A percentile compares a stretch with the other conserved stretches of the same genome.
Conservation (phyloP, 2,888 invertebrate genomes). For the Monoplex corrugatus region DNA sequence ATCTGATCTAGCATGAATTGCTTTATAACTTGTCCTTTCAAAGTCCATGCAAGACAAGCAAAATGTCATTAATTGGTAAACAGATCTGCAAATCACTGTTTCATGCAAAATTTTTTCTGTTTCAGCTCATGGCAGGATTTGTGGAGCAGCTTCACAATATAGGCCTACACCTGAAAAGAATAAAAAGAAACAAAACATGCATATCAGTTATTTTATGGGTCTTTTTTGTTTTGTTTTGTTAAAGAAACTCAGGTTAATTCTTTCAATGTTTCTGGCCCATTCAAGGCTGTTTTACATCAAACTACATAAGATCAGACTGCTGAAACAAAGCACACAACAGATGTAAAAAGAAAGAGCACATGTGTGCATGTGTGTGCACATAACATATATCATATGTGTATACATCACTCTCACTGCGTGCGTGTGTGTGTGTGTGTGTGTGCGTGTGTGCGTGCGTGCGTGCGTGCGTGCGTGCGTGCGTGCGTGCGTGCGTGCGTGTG, state of each 20-base stretch:
- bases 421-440: slow-evolving; percentile 32
- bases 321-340: too few relatives aligned
- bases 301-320: neutral
- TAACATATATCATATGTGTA: neutral
- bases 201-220: too few relatives aligned
- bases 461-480: slow-evolving; percentile 35
- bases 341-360: too few relatives aligned
- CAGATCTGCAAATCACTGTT: neutral
- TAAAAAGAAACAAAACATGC: too few relatives aligned
- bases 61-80: neutral
- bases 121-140: too few relatives aligned
- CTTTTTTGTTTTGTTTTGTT: too few relatives aligned
- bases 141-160: too few relatives aligned
- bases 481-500: neutral
- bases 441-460: slow-evolving; percentile 27
- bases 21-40: neutral
- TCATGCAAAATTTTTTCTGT: too few relatives aligned
- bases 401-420: neutral
- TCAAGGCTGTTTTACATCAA: too few relatives aligned
- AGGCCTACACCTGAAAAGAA: too few relatives aligned
- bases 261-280: neutral
- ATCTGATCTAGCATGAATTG: too few relatives aligned
- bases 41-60: neutral
- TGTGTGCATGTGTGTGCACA: too few relatives aligned
- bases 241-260: neutral